Percentiles rank a stretch among this genome's conserved stretches.
phyloP scores from a whole-genome alignment of 2,113 vertebrate species.

The Sphaerodactylus townsendi region DNA sequence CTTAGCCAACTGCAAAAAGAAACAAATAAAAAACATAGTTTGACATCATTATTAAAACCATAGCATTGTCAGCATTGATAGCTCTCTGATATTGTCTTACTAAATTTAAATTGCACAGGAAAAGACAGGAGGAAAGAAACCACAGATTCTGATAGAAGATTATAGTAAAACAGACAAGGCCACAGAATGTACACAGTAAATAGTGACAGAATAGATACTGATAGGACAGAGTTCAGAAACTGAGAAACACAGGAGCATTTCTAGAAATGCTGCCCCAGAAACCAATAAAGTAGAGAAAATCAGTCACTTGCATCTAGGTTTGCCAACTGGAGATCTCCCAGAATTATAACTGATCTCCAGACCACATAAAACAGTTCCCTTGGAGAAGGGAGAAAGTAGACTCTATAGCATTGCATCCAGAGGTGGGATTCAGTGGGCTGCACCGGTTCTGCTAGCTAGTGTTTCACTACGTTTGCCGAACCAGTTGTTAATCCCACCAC shows the following conservation, averaged over 20 bases:
- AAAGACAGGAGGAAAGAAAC: not conserved
- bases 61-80: not conserved
- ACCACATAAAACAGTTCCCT: no score
- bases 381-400: no score
- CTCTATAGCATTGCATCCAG: no score
- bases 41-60: not conserved
- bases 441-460: no score
- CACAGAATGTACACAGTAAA: not conserved
- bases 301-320: not conserved
- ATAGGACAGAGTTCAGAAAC: not conserved
- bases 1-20: conserved; percentile 69
- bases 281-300: not conserved
- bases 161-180: not conserved
- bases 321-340: no score
- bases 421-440: no score
- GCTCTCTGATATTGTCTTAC: not conserved
- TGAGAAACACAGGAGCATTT: not conserved
- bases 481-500: no score
- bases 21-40: conserved; percentile 27
- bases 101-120: not conserved
- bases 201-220: not conserved
- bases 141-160: not conserved
- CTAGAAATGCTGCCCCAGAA: not conserved
- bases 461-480: no score
- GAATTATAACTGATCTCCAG: no score